Conservation (phyloP, 2,113 vertebrate species). For the Oenanthe oenanthe region DNA sequence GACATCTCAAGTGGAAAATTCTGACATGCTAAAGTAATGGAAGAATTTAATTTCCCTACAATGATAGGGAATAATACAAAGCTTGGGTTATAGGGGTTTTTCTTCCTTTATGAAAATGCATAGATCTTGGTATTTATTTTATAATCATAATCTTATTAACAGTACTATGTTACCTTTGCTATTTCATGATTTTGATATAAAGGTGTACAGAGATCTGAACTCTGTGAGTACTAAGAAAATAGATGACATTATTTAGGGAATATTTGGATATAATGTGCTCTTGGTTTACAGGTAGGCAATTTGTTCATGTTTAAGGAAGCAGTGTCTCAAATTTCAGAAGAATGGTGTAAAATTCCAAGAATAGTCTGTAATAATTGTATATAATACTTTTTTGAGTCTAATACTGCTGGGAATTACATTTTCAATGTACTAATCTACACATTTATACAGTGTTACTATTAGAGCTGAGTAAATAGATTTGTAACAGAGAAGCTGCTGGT, state of each 20-base stretch:
- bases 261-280: neutral
- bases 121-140: neutral
- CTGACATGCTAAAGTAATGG: neutral
- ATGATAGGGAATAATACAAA: neutral
- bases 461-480: neutral
- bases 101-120: neutral
- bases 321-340: neutral
- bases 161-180: neutral
- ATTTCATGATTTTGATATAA: neutral
- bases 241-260: neutral
- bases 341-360: neutral
- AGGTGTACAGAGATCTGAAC: neutral
- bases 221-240: neutral
- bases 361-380: neutral
- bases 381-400: neutral
- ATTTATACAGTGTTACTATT: neutral
- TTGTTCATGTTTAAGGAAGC: neutral
- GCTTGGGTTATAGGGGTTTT: neutral
- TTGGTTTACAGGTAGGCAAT: neutral
- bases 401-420: neutral
- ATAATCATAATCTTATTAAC: neutral
- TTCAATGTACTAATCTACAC: neutral
- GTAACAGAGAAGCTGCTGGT: neutral
- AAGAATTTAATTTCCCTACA: neutral
- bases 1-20: neutral